phyloP scores from a whole-genome alignment of 2,797 vertebrate species.

The Acanthurus leucopareius region DNA sequence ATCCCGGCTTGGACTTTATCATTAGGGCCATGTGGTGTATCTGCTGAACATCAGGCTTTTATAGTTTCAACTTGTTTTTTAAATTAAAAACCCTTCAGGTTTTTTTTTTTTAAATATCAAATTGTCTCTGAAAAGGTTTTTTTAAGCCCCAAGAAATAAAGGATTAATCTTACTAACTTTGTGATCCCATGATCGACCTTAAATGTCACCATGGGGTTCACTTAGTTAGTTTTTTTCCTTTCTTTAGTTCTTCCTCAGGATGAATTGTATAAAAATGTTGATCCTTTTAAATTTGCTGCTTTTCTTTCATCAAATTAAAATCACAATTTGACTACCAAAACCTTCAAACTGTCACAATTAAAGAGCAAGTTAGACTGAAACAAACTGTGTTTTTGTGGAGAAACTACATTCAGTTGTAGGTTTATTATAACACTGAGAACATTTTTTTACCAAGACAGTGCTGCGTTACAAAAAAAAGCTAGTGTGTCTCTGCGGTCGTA shows the following conservation, averaged over 20 bases:
- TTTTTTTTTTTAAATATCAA: not conserved
- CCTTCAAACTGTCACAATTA: not conserved
- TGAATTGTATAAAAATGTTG: no score
- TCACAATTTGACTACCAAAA: not conserved
- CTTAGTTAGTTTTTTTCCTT: not conserved
- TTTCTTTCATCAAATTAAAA: no score
- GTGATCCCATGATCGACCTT: not conserved
- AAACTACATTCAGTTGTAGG: conserved; percentile 1
- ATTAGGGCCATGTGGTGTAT: not conserved
- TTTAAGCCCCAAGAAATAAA: not conserved
- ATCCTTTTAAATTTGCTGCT: no score
- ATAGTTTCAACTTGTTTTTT: conserved; percentile 3
- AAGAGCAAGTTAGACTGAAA: not conserved
- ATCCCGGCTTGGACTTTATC: not conserved
- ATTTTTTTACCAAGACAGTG: no score
- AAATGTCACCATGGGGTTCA: not conserved
- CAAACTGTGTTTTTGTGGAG: not conserved
- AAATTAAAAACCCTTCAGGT: not conserved
- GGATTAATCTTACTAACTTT: not conserved
- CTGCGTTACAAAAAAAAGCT: no score
- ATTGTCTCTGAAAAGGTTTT: not conserved
- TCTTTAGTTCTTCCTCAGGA: no score
- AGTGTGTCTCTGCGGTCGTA: no score
- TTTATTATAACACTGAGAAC: not conserved
- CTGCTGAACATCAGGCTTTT: not conserved